Base-by-base conservation (phyloP, 30 jellyfish, hydroid and myxozoan genomes). In the Hydractinia symbiolongicarpus region DNA sequence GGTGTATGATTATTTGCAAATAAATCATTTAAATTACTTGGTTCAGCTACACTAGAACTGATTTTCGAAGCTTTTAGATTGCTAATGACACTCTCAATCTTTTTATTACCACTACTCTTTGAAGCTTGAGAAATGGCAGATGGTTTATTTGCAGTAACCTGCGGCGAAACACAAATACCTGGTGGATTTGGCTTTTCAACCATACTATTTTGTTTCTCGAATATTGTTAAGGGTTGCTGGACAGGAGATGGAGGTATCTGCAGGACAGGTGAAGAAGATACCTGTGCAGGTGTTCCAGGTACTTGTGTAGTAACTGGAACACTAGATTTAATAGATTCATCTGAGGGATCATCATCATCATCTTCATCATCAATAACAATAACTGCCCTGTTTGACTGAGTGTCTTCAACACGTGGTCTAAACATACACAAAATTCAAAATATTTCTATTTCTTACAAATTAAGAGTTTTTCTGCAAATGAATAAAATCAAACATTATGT, bases 311-410 rank as follows among this genome's bases (percentile, higher is more conserved):
- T 51, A 64, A 51, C 4, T 64, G 74, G 9, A 64, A 64, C 74
- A n/a, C 52, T 7, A 64, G 16, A 51, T 44, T 7, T 44, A 64
- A 51, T 64, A n/a, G 74, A 4, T 64, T 64, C 4, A 6, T 64
- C 17, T n/a, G 40, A 8, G 74, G 17, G 17, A n/a, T 64, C 74
- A 6, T 13, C 17, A 62, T 10, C 82, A 6, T 74, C 83, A 5
- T 74, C 83, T 30, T 74, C 83, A 74, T 74, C 83, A 50, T 74
- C 83, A 74, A 74, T 74, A 11, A 74, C 61, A 50, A 74, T 74
- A 10, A 74, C 83, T 8, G 51, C 7, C 13, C 54, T 50, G n/a
- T 55, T 55, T 66, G 76, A 66, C 44, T 30, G 44, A 30, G 44
- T 30, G 44, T 30, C 44, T 30, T 30, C 44, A 30, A 30, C 44